Base-by-base conservation (phyloP, 2,888 invertebrate species). In the Eilema sororculum region DNA sequence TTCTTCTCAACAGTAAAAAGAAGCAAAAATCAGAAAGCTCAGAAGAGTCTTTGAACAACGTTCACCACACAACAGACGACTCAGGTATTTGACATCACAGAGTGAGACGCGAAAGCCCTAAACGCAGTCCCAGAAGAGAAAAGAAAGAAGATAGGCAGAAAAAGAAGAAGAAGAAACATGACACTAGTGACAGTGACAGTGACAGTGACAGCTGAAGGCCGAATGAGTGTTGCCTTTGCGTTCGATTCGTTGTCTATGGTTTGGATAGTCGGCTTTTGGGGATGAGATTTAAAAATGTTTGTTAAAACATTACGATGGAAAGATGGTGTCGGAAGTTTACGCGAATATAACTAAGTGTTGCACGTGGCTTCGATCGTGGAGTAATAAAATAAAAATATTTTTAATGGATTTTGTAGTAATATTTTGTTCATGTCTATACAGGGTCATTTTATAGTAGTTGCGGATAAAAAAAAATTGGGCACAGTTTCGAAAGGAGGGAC, bases 21-120 rank as follows among this genome's bases (percentile, higher is more conserved):
- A 93, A 92, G 73, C 93, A 90, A 60, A 94, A 93, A 78, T 90
- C 95, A 0, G 92, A 92, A n/a, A 90, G 93, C 0, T 95, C 95
- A 0, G 91, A 92, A 69, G 95, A 94, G 68, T 95, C 95, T 0
- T 59, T 91, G n/a, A 94, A 94, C 73, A 93, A 95, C 79, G 87
- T 93, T 66, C 94, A 95, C 2, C 95, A 95, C 65, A 95, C 95
- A 2, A 95, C 95, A 0, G 95, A 95, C 71, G 95, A 95, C 64
- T 95, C 95, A 30, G 95, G 95, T 67, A 95, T 95, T 92, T 95
- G 95, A 95, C 95, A 95, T 91, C 93, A 95, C 73, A 89, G 94
- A 56, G 89, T 93, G 72, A 89, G 93, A 66, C 89, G 93, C 77
- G 93, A 92, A 28, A 93, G 93, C 83, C 93, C 93, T 2, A 89